phyloP scores from a whole-genome alignment of 2,113 vertebrate species.

The Oceanites oceanicus region DNA sequence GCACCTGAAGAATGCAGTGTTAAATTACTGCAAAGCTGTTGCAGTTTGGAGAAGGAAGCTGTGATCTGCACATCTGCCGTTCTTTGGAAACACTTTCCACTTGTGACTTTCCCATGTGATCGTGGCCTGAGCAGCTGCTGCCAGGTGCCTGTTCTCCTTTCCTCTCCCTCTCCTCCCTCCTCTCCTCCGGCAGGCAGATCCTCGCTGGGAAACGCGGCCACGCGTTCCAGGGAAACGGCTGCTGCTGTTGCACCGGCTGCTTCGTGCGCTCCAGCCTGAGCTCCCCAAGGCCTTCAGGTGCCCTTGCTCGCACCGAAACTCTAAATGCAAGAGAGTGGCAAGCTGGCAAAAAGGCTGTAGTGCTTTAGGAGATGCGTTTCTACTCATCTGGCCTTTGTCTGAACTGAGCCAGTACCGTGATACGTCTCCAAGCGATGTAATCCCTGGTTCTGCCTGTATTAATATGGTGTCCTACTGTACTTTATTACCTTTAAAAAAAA shows the following conservation, averaged over 20 bases:
- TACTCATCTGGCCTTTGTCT: background rate
- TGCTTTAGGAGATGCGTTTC: background rate
- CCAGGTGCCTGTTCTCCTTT: slow-evolving; percentile 11
- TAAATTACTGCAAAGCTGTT: slow-evolving; percentile 39
- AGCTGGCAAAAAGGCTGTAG: background rate
- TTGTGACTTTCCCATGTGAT: slow-evolving; percentile 33
- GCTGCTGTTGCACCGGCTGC: background rate
- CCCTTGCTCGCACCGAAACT: background rate
- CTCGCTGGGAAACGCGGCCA: background rate
- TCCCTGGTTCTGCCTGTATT: background rate
- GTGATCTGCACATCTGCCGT: slow-evolving; percentile 48
- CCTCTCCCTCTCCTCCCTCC: background rate
- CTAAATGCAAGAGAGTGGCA: background rate
- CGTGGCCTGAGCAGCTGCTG: slow-evolving; percentile 8
- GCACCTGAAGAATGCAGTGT: slow-evolving; percentile 56
- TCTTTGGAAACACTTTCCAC: slow-evolving; percentile 48
- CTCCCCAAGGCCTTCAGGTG: background rate
- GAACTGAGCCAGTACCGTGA: background rate
- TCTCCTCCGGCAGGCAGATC: background rate
- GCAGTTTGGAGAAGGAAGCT: slow-evolving; percentile 34
- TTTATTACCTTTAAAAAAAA: background rate
- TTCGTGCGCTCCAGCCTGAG: background rate
- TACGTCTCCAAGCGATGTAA: background rate
- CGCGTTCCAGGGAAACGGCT: background rate
- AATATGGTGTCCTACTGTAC: background rate